These are phyloP conservation scores for Zoroaster sp. DNA, from an alignment of 53 echinoderm and acorn worm genomes.

Conservation along the genomic window DNA sequence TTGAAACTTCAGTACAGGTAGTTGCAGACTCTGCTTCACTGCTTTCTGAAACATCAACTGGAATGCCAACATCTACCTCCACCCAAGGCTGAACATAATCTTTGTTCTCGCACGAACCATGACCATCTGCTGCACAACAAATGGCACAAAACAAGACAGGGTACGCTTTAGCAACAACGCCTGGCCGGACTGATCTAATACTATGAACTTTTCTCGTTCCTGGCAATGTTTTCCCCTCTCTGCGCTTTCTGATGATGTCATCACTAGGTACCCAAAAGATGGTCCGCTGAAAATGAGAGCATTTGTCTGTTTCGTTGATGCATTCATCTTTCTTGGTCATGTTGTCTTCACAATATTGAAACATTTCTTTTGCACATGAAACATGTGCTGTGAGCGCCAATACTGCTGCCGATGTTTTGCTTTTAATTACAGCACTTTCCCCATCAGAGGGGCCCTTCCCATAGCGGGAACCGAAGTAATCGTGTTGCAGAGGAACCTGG, in stretches of 20 bases:
- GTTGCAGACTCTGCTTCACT: too few relatives aligned
- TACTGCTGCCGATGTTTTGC: conserved; percentile 18
- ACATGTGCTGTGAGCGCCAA: background rate
- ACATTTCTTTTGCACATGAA: conserved; percentile 56
- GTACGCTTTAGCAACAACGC: background rate
- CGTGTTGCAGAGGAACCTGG: conserved; percentile 29
- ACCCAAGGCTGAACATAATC: background rate
- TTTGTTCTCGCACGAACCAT: background rate
- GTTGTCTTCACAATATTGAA: conserved; percentile 12
- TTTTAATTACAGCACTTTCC: conserved; percentile 47
- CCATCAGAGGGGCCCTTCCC: conserved; percentile 64
- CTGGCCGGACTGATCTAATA: background rate
- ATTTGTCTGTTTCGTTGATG: background rate
- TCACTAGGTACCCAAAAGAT: background rate
- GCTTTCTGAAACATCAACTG: background rate
- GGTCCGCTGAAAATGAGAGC: background rate
- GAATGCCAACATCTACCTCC: background rate
- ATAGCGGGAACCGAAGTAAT: conserved; percentile 61
- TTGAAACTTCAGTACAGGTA: too few relatives aligned
- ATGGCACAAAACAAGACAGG: background rate
- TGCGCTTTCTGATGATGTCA: background rate
- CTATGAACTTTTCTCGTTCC: background rate
- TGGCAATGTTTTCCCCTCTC: background rate
- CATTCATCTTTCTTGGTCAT: background rate
- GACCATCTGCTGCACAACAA: background rate